phyloP scores from a whole-genome alignment of 2,113 vertebrate genomes.

The Haemorhous mexicanus region DNA sequence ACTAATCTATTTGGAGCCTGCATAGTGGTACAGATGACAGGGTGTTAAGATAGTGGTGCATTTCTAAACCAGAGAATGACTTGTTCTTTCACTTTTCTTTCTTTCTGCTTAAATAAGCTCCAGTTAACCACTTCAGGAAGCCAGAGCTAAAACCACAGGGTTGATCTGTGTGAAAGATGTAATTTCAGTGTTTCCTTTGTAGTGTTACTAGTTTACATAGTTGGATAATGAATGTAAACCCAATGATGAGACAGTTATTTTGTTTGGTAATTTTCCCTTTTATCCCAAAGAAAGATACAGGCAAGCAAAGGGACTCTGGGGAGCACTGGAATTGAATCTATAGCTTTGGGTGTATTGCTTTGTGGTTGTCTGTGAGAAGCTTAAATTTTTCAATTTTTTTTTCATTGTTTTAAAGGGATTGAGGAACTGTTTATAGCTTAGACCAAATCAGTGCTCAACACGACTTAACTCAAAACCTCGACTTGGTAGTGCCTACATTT shows the following conservation, averaged over 20 bases:
- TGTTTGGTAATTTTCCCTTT: neutral
- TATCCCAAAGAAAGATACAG: neutral
- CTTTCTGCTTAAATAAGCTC: neutral
- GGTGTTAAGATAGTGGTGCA: neutral
- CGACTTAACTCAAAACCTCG: neutral
- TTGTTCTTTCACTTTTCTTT: neutral
- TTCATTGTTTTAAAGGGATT: neutral
- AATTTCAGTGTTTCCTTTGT: neutral
- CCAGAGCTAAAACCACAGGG: neutral
- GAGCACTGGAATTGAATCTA: neutral
- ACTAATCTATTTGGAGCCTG: neutral
- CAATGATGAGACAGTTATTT: neutral
- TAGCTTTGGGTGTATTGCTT: neutral
- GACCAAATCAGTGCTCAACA: fast-evolving
- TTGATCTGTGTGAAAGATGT: neutral
- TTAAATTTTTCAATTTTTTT: neutral
- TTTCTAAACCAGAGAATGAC: neutral
- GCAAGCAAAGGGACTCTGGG: neutral
- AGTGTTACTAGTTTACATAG: neutral
- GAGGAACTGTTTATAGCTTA: neutral
- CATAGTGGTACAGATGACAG: neutral
- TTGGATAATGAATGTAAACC: neutral
- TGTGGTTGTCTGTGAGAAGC: neutral
- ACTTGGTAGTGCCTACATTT: neutral
- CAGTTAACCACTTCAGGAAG: neutral